phyloP scores from a whole-genome alignment of 2,797 vertebrate species.

The Tinamus major region DNA sequence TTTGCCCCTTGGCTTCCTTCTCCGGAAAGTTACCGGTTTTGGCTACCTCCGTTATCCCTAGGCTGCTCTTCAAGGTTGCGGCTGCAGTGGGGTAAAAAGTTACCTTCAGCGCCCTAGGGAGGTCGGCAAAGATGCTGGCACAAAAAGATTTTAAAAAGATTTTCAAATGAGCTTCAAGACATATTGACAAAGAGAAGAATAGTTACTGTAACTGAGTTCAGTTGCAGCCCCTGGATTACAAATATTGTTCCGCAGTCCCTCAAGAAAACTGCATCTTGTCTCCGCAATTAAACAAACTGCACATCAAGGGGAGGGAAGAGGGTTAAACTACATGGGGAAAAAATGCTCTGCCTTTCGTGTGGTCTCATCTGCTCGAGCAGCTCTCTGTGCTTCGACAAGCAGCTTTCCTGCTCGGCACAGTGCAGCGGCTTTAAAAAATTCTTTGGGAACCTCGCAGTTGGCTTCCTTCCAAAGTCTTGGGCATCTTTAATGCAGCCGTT shows the following conservation, averaged over 20 bases:
- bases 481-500: constrained; percentile 43
- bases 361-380: neutral
- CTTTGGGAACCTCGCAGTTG: neutral
- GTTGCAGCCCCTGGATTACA: constrained; percentile 70
- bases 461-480: constrained; percentile 12
- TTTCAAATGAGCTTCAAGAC: constrained; percentile 73
- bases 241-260: constrained; percentile 68
- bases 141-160: constrained; percentile 67
- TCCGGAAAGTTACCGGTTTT: neutral
- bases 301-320: constrained; percentile 51
- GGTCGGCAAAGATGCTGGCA: constrained; percentile 62
- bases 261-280: constrained; percentile 63
- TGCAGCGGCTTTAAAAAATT: neutral
- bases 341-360: constrained; percentile 47
- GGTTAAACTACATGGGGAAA: constrained; percentile 50
- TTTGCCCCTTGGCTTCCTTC: neutral
- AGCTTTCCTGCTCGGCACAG: constrained; percentile 26
- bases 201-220: constrained; percentile 69
- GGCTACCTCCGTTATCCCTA: neutral
- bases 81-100: constrained; percentile 30
- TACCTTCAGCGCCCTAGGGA: constrained; percentile 49
- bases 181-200: constrained; percentile 70
- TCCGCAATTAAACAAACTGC: constrained; percentile 55
- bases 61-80: neutral
- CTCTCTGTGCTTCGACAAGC: neutral